A percentile compares a stretch with the other conserved stretches of the same genome.
These are phyloP conservation scores for Aythya baeri DNA, from an alignment of 2,113 vertebrate species.

Conservation along the genomic window DNA sequence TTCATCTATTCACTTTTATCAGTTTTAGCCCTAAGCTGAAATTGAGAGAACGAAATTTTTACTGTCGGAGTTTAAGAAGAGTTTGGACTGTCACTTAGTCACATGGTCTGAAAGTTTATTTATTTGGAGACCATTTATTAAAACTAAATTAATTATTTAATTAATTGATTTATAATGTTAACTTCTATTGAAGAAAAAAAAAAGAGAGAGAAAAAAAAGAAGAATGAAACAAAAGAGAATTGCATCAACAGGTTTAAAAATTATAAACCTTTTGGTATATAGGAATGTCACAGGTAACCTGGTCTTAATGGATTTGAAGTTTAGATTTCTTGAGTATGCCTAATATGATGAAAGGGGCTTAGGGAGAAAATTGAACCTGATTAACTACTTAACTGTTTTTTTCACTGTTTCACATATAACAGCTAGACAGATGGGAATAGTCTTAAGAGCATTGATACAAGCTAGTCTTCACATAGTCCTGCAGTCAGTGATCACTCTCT, in stretches of 20 bases:
- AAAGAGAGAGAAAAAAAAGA: not conserved
- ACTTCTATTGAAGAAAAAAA: not conserved
- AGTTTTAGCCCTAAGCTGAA: too few relatives aligned
- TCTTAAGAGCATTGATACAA: not conserved
- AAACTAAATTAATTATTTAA: not conserved
- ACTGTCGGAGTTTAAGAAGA: too few relatives aligned
- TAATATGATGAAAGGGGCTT: not conserved
- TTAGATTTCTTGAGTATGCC: not conserved
- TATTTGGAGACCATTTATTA: not conserved
- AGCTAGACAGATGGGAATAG: not conserved
- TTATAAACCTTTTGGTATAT: not conserved
- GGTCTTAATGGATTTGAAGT: not conserved
- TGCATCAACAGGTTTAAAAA: not conserved
- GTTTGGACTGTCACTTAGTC: too few relatives aligned
- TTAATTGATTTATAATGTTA: not conserved
- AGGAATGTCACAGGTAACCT: not conserved
- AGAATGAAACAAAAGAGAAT: not conserved
- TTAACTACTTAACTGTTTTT: not conserved
- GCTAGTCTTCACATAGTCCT: not conserved
- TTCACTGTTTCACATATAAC: fast-evolving
- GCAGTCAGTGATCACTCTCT: not conserved
- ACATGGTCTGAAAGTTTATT: not conserved
- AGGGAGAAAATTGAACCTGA: not conserved
- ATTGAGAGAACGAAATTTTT: too few relatives aligned
- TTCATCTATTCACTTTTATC: too few relatives aligned